Percentiles rank a stretch among this genome's conserved stretches.
Conservation (phyloP, 2,888 invertebrate species). For the Acronicta aceris region DNA sequence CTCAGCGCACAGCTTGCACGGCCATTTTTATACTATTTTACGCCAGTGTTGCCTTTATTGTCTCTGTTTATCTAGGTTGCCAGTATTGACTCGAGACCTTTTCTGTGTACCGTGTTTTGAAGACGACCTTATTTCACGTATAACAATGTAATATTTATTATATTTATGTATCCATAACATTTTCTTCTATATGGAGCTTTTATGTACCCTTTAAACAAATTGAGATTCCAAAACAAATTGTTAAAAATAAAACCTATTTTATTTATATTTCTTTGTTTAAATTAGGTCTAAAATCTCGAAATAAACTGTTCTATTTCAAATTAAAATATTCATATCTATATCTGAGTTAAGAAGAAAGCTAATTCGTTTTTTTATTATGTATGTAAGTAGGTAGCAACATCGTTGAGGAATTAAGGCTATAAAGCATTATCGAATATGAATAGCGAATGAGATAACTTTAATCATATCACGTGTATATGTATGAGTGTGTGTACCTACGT, state of each 20-base stretch:
- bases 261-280: no score
- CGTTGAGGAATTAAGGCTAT: slow-evolving; percentile 27
- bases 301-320: no score
- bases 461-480: slow-evolving; percentile 9
- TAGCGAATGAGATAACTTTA: slow-evolving; percentile 29
- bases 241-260: no score
- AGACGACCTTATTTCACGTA: slow-evolving; percentile 40
- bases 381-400: slow-evolving; percentile 14
- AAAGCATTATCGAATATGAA: slow-evolving; percentile 38
- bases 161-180: slow-evolving; percentile 26
- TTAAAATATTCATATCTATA: no score
- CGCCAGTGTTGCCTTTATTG: slow-evolving; percentile 52
- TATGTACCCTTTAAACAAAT: no score
- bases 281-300: no score
- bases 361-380: slow-evolving; percentile 20
- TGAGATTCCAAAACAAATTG: no score
- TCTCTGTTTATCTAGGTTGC: slow-evolving; percentile 54
- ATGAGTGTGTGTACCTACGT: not conserved
- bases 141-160: slow-evolving; percentile 20
- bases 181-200: not conserved
- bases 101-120: slow-evolving; percentile 27
- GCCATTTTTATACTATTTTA: slow-evolving; percentile 60
- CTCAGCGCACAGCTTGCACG: slow-evolving; percentile 49
- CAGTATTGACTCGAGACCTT: slow-evolving; percentile 41
- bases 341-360: no score